Base-by-base conservation (phyloP, 1,140 invertebrate species). In the Drosophila kepulauana region DNA sequence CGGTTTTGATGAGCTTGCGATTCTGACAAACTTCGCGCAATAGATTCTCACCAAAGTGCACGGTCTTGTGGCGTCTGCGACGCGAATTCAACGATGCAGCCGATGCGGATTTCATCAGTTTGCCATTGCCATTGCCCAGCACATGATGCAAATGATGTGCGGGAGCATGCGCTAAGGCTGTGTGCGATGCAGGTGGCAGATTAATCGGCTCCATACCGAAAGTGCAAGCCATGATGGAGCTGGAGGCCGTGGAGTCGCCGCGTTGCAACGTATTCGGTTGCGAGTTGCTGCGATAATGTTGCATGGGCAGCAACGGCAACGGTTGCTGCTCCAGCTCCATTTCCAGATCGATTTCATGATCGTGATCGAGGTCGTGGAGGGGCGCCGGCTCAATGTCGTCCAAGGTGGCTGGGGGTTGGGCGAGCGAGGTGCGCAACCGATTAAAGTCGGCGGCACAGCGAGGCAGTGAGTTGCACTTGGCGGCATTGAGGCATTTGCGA, bases 21-120 rank as follows among this genome's bases (percentile, higher is more conserved):
- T 95, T 95, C 62, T 95, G 94, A 91, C 95, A 95, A 52, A 95
- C 95, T 85, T 95, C 95, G 87, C 95, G 94, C 30, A 95, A 92
- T 4, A 96, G 93, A 84, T 95, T 95, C 79, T 96, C 95, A 48
- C 95, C 95, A 89, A 96, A 96, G 92, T 96, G 95, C 10, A 96
- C 95, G 43, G 95, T 96, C 93, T 96, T 96, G 92, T 96, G 95
- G 54, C 95, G 93, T 43, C 95, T 93, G 20, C 95, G 93, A 54
- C 95, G 94, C 45, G 94, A 92, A 70, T 94, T 94, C 73, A 95
- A 93, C 62, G 93, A 93, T 38, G 93, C 94, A 28, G 89, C 92
- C 64, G 87, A 92, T 70, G 93, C 94, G 62, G 92, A 92, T 48
- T 92, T 92, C 79, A 91, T 91, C 10, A 92, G 79, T 67, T 92